These are phyloP conservation scores for Bombus affinis DNA, from an alignment of 1,140 invertebrate genomes.

Conservation along the genomic window DNA sequence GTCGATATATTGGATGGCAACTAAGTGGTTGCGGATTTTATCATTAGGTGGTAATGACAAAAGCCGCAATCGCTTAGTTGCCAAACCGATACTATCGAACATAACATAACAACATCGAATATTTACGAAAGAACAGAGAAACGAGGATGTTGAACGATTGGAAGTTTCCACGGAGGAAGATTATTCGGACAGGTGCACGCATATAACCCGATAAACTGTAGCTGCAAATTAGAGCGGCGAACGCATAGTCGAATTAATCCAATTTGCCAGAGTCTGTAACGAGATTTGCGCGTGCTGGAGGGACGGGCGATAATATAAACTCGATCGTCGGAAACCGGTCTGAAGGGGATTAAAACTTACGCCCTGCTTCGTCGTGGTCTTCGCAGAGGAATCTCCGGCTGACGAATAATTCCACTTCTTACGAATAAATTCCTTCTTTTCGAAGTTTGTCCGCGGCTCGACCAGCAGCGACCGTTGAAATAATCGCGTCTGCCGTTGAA, in stretches of 20 bases:
- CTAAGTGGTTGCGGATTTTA: too few species aligned
- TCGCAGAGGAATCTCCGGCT: neutral
- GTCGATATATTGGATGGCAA: too few species aligned
- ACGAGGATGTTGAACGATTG: neutral
- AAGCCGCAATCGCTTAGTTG: too few species aligned
- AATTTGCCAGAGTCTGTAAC: constrained; percentile 27
- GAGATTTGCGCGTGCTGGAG: constrained; percentile 19
- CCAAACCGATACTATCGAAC: too few species aligned
- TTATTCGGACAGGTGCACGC: neutral
- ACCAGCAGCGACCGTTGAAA: neutral
- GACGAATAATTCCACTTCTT: neutral
- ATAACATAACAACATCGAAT: too few species aligned
- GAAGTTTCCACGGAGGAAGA: neutral
- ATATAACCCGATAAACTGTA: constrained; percentile 27
- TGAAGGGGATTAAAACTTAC: neutral
- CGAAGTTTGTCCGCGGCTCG: neutral
- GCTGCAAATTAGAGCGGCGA: constrained; percentile 22
- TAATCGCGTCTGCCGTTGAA: neutral
- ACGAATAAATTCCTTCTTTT: neutral
- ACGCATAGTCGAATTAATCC: constrained; percentile 39
- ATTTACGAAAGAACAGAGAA: too few species aligned
- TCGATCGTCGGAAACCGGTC: neutral
- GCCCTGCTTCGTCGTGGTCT: neutral
- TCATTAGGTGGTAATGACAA: too few species aligned
- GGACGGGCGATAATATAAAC: neutral